Percentiles rank a stretch among this genome's conserved stretches.
Evolutionary conservation across 2,113 vertebrate genomes (phyloP).

Genomic region (Cranoglanis bouderius): DNA sequence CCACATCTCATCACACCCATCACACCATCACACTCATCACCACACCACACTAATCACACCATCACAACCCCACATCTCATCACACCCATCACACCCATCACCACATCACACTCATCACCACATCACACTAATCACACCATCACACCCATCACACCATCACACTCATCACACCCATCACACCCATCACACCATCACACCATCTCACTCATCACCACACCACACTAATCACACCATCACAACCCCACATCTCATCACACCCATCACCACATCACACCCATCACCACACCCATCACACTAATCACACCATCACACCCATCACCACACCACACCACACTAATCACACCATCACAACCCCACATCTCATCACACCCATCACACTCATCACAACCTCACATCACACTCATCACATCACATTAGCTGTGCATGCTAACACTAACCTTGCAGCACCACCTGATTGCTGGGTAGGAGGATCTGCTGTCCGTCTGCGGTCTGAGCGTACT

Average conservation of each 20-base stretch:
- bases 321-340: not conserved
- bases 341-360: not conserved
- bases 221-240: not conserved
- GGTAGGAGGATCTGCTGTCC: conserved; percentile 98
- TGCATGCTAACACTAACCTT: conserved; percentile 77
- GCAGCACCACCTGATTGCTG: conserved; percentile 97
- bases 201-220: not conserved
- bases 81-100: not conserved
- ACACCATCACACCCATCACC: not conserved
- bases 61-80: not conserved
- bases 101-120: not conserved
- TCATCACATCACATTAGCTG: not conserved
- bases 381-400: not conserved
- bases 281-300: not conserved
- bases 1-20: too few relatives aligned
- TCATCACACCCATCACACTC: not conserved
- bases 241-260: not conserved
- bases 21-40: not conserved
- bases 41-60: not conserved
- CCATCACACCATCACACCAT: not conserved
- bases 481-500: conserved; percentile 97
- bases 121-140: not conserved
- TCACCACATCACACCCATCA: not conserved
- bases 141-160: not conserved
- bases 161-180: not conserved